Percentiles rank a stretch among this genome's conserved stretches.
These are phyloP conservation scores for Hypotaenidia philippensis DNA, from an alignment of 2,797 vertebrate genomes.

Conservation along the genomic window DNA sequence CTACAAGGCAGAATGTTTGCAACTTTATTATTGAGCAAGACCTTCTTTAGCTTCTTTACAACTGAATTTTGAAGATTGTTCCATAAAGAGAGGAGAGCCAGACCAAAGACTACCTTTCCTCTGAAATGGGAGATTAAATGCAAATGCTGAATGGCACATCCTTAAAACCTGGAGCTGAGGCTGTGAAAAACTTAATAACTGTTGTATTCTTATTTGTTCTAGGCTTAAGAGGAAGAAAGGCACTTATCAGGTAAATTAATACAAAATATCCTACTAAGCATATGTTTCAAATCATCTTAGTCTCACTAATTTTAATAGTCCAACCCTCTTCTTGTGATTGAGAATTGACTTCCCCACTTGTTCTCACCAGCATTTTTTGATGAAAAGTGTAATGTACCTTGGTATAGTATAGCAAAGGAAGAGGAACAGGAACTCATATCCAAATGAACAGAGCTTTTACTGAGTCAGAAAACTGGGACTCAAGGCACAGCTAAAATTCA, in stretches of 20 bases:
- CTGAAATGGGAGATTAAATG: background rate
- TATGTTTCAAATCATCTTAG: background rate
- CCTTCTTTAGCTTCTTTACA: background rate
- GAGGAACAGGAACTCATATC: rapidly evolving
- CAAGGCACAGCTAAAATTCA: background rate
- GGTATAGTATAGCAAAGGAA: background rate
- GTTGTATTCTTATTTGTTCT: background rate
- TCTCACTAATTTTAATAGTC: background rate
- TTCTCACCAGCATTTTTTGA: background rate
- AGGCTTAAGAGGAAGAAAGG: background rate
- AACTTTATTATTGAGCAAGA: background rate
- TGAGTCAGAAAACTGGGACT: background rate
- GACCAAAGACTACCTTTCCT: background rate
- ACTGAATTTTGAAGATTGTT: background rate
- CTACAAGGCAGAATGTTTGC: background rate
- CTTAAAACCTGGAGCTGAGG: background rate
- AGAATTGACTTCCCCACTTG: background rate
- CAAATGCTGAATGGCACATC: background rate
- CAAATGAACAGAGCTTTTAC: background rate
- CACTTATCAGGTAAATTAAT: background rate
- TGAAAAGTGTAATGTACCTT: background rate
- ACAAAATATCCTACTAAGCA: background rate
- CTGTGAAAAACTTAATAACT: background rate
- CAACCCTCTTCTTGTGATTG: background rate
- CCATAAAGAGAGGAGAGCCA: background rate